These are phyloP conservation scores for Drosophila kohkoa DNA, from an alignment of 1,140 invertebrate genomes.

Conservation along the genomic window DNA sequence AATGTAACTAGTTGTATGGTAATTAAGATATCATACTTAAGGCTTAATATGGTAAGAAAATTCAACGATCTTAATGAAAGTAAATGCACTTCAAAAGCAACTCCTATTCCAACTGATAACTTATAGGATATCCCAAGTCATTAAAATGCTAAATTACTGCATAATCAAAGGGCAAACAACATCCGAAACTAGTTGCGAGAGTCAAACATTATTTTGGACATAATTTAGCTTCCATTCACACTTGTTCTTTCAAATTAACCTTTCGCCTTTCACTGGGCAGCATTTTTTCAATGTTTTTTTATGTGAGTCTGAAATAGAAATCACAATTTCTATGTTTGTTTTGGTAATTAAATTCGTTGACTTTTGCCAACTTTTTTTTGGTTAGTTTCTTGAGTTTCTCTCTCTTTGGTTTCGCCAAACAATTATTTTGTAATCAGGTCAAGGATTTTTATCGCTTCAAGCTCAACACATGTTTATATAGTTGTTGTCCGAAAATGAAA, in stretches of 20 bases:
- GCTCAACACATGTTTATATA: slow-evolving; percentile 34
- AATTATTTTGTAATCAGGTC: slow-evolving; percentile 82
- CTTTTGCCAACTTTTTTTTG: slow-evolving; percentile 29
- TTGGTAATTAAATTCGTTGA: slow-evolving; percentile 76
- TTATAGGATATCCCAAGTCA: not conserved
- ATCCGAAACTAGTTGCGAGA: not conserved
- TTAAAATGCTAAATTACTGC: not conserved
- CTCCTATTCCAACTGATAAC: not conserved
- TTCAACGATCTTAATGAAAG: too few species aligned
- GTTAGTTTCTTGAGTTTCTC: not conserved
- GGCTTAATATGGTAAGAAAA: too few species aligned
- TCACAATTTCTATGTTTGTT: slow-evolving; percentile 70
- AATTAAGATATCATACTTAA: too few species aligned
- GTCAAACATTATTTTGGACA: not conserved
- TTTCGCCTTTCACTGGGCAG: slow-evolving; percentile 37
- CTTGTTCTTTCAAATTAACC: slow-evolving; percentile 28
- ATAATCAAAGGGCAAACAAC: not conserved
- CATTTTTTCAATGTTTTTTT: slow-evolving; percentile 22
- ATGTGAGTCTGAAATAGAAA: slow-evolving; percentile 32
- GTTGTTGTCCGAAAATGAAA: slow-evolving; percentile 45
- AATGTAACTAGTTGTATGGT: too few species aligned
- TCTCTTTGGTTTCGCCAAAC: slow-evolving; percentile 57
- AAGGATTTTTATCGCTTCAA: slow-evolving; percentile 72
- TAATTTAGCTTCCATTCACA: slow-evolving; percentile 6
- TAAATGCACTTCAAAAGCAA: not conserved